phyloP scores from a whole-genome alignment of 2,888 invertebrate species.

The Pyralis farinalis region DNA sequence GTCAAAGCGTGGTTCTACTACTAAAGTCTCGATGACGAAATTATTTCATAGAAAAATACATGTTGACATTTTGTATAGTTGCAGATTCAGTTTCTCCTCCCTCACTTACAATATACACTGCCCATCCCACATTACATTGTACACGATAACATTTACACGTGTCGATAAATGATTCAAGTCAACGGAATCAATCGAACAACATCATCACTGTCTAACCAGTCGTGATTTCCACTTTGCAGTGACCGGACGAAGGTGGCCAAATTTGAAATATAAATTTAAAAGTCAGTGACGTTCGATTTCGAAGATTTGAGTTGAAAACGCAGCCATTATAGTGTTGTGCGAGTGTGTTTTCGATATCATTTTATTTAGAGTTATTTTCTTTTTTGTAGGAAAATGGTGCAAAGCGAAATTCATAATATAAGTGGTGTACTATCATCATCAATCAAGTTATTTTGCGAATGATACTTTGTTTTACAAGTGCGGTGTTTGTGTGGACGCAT shows the following conservation, averaged over 20 bases:
- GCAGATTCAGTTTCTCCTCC: conserved; percentile 35
- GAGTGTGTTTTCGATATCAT: conserved; percentile 52
- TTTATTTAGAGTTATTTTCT: conserved; percentile 66
- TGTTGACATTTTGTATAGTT: conserved; percentile 11
- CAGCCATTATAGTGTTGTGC: conserved; percentile 60
- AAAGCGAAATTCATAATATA: conserved; percentile 76
- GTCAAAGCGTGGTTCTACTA: too few relatives aligned
- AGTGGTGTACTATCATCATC: conserved; percentile 77
- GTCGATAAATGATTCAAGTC: conserved; percentile 55
- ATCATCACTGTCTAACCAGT: conserved; percentile 60
- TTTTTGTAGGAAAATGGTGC: conserved; percentile 79
- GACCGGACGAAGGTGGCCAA: conserved; percentile 76
- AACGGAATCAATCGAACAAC: conserved; percentile 43
- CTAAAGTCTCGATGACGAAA: too few relatives aligned
- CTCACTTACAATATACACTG: conserved; percentile 16
- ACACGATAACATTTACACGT: conserved; percentile 48
- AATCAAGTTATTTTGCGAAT: conserved; percentile 79
- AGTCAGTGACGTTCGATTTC: conserved; percentile 40
- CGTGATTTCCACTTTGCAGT: conserved; percentile 78
- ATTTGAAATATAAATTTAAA: conserved; percentile 60
- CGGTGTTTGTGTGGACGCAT: conserved; percentile 70
- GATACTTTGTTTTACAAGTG: conserved; percentile 75
- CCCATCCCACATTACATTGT: conserved; percentile 34
- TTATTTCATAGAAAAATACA: too few relatives aligned
- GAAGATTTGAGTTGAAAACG: conserved; percentile 23